phyloP scores from a whole-genome alignment of 2,797 vertebrate genomes.

The Stomatorhinus walkeri region DNA sequence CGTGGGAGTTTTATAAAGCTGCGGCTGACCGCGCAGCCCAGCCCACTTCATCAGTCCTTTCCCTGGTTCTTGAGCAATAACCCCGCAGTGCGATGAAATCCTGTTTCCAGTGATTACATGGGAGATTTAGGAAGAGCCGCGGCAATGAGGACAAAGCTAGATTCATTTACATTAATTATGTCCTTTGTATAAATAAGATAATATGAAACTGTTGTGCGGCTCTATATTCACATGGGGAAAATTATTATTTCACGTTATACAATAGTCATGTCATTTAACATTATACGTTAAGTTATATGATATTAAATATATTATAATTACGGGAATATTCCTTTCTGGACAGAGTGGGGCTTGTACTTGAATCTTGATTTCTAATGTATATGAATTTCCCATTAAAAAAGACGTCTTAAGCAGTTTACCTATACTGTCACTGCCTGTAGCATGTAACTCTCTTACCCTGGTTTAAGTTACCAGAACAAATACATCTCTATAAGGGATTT shows the following conservation, averaged over 20 bases:
- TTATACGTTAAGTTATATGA: neutral
- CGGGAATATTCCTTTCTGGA: neutral
- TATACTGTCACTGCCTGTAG: conserved; percentile 21
- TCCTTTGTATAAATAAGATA: neutral
- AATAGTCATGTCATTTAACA: neutral
- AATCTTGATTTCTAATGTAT: conserved; percentile 16
- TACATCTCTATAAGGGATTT: conserved; percentile 23
- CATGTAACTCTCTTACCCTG: conserved; percentile 30
- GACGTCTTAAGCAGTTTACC: conserved; percentile 14
- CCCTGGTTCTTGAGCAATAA: conserved; percentile 53
- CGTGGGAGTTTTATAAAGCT: conserved; percentile 61
- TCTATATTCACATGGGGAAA: neutral
- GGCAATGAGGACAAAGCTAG: neutral
- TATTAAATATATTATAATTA: neutral
- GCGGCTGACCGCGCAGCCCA: conserved; percentile 36
- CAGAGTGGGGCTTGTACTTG: conserved; percentile 21
- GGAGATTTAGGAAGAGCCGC: neutral
- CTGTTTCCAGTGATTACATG: neutral
- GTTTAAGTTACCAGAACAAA: conserved; percentile 37
- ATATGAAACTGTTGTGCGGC: neutral
- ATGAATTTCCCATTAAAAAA: conserved; percentile 13
- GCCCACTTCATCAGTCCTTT: conserved; percentile 46
- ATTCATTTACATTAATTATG: neutral
- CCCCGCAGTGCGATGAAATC: conserved; percentile 31
- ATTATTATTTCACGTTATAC: neutral